A percentile compares a stretch with the other conserved stretches of the same genome.
Evolutionary conservation across 2,888 invertebrate genomes (phyloP).

Genomic region (Salticus scenicus): DNA sequence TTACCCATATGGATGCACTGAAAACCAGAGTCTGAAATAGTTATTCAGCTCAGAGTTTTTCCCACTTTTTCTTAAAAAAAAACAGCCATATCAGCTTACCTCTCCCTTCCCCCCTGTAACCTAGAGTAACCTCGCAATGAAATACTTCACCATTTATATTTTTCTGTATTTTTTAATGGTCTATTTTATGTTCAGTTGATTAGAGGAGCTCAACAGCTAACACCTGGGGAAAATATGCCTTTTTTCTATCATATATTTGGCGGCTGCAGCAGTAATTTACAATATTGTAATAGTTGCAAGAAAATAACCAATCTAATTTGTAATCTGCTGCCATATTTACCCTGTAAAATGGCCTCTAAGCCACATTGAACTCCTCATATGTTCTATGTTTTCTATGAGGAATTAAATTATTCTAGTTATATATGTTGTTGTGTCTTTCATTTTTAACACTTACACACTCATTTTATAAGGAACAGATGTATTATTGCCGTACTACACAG

Average conservation of each 20-base stretch:
- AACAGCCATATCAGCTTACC: constrained; percentile 30
- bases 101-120: constrained; percentile 33
- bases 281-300: constrained; percentile 20
- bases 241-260: constrained; percentile 62
- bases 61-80: constrained; percentile 7
- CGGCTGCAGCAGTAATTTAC: constrained; percentile 59
- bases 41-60: background rate
- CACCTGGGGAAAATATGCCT: constrained; percentile 69
- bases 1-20: constrained; percentile 27
- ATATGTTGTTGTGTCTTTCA: constrained; percentile 34
- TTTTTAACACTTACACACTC: background rate
- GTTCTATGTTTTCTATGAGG: constrained; percentile 71
- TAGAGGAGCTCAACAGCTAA: constrained; percentile 70
- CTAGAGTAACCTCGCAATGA: constrained; percentile 70
- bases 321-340: constrained; percentile 63
- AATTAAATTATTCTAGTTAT: constrained; percentile 71
- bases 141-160: constrained; percentile 59
- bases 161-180: constrained; percentile 62
- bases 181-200: constrained; percentile 59
- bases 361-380: constrained; percentile 71
- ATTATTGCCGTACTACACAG: too few relatives aligned
- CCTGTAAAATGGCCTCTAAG: constrained; percentile 65
- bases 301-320: constrained; percentile 47
- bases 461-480: too few relatives aligned
- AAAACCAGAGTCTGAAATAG: background rate